Conservation (phyloP, 2,888 invertebrate species). For the Drosophila algonquin region DNA sequence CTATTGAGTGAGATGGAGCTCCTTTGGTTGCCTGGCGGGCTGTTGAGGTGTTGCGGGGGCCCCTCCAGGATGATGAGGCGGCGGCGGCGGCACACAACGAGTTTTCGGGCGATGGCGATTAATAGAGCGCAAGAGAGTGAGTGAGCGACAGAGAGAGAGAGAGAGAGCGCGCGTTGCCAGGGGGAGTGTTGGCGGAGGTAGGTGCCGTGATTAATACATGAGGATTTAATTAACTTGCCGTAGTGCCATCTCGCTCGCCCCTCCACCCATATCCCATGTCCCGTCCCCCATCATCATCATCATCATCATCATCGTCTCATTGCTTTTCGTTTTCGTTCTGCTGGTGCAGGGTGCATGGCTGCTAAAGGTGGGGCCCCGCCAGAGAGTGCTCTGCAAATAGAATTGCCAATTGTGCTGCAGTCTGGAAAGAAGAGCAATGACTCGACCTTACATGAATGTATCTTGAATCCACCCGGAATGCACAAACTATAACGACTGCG, state of each 20-base stretch:
- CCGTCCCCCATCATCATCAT: conserved; percentile 49
- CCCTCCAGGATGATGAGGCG: conserved; percentile 26
- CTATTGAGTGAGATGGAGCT: conserved; percentile 6
- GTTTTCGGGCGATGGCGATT: conserved; percentile 68
- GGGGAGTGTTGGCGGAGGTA: conserved; percentile 14
- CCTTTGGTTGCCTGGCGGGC: neutral
- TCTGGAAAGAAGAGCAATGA: neutral
- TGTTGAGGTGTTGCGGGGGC: neutral
- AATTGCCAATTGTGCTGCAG: neutral
- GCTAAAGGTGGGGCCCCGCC: neutral
- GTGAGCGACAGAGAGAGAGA: conserved; percentile 1
- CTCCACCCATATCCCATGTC: conserved; percentile 2
- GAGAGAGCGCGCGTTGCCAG: neutral
- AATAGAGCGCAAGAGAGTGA: conserved; percentile 62
- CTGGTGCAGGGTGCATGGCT: neutral
- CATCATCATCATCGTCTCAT: conserved; percentile 5
- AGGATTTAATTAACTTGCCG: conserved; percentile 82
- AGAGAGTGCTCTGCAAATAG: neutral
- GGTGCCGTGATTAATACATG: conserved; percentile 82
- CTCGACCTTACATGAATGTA: neutral
- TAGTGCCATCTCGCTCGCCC: conserved; percentile 64
- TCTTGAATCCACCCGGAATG: conserved; percentile 26
- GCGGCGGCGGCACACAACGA: conserved; percentile 28
- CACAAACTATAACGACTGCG: conserved; percentile 45
- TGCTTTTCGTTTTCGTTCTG: conserved; percentile 31